These are phyloP conservation scores for Drosophila lacteicornis DNA, from an alignment of 1,140 invertebrate species.

Conservation along the genomic window DNA sequence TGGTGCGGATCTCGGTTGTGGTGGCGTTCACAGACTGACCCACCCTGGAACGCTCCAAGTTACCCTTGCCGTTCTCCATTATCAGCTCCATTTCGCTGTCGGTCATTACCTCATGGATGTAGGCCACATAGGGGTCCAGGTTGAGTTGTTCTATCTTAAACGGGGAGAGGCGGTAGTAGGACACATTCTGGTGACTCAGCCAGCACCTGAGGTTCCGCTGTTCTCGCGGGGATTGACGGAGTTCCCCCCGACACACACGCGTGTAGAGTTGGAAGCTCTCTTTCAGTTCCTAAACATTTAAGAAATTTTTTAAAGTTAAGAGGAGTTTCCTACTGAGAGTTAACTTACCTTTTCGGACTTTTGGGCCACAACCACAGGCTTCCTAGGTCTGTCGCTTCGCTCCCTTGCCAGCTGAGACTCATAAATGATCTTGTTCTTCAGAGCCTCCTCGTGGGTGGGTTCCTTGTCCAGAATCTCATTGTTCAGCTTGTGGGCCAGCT, in stretches of 20 bases:
- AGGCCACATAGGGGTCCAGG: conserved; percentile 92
- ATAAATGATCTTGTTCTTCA: conserved; percentile 27
- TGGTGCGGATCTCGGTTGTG: conserved; percentile 92
- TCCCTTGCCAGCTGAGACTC: conserved; percentile 33
- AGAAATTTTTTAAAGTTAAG: neutral
- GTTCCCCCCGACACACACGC: conserved; percentile 93
- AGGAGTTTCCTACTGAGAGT: no score
- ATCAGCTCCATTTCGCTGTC: conserved; percentile 90
- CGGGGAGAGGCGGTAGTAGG: conserved; percentile 92
- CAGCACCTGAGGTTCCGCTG: conserved; percentile 87
- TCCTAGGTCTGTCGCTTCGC: neutral
- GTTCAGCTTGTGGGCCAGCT: conserved; percentile 62
- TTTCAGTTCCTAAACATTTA: conserved; percentile 1
- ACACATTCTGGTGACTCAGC: conserved; percentile 89
- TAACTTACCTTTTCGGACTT: neutral
- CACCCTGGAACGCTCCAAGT: conserved; percentile 91
- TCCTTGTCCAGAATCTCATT: conserved; percentile 46
- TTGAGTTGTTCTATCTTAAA: conserved; percentile 96
- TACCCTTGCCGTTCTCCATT: conserved; percentile 90
- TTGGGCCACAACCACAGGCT: neutral
- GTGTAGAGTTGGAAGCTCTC: conserved; percentile 87
- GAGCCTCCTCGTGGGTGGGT: conserved; percentile 34
- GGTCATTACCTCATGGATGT: conserved; percentile 91
- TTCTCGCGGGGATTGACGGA: conserved; percentile 70
- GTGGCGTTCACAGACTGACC: conserved; percentile 86